Conservation (phyloP, 2,888 invertebrate genomes). For the Lepidochrysops patricia region DNA sequence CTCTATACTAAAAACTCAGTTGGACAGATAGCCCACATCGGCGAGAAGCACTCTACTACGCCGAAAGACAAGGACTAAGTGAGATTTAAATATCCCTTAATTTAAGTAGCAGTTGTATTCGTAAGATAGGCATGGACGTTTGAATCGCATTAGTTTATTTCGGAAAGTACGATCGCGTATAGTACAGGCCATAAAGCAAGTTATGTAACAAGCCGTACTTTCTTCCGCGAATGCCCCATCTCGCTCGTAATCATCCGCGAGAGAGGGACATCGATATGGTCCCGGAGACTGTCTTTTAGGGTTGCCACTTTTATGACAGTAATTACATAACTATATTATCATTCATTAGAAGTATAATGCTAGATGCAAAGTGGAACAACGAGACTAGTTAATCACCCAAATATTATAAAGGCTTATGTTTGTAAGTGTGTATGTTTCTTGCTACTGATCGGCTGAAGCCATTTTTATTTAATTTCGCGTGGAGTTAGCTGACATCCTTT, state of each 20-base stretch:
- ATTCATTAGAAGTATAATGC: not conserved
- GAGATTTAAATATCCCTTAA: no score
- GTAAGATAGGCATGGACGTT: not conserved
- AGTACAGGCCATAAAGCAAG: slow-evolving; percentile 43
- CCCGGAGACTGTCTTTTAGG: slow-evolving; percentile 38
- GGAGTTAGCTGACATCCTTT: no score
- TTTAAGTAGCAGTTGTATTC: no score
- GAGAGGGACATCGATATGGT: slow-evolving; percentile 32
- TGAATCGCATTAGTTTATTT: not conserved
- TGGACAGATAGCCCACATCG: no score
- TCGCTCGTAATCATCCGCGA: slow-evolving; percentile 30
- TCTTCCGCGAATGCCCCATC: slow-evolving; percentile 56
- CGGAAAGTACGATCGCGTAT: slow-evolving; percentile 21
- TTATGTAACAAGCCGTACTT: slow-evolving; percentile 55
- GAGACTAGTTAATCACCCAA: no score
- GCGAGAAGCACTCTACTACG: no score
- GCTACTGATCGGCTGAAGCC: no score
- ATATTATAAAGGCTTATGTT: no score
- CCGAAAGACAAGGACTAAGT: no score
- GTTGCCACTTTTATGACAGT: slow-evolving; percentile 26
- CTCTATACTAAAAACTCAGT: no score
- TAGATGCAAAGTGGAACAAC: not conserved
- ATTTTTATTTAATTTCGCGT: no score
- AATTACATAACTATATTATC: not conserved
- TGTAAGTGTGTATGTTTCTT: no score